Evolutionary conservation across 2,113 vertebrate species (phyloP).

Genomic region (Dipodomys spectabilis): DNA sequence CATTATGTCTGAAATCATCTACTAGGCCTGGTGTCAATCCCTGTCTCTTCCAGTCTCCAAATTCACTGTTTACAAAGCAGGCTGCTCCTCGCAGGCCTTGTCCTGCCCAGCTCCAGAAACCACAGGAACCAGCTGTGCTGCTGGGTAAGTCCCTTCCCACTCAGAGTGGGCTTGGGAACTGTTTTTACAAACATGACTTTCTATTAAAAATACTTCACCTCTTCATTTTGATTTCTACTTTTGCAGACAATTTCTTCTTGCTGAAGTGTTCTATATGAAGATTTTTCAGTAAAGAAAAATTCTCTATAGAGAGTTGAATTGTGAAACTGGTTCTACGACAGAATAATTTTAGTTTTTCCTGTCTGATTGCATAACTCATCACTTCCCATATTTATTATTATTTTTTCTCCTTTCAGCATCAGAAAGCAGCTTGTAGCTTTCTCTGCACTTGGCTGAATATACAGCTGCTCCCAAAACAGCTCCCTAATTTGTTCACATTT

Average conservation of each 20-base stretch:
- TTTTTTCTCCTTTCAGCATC: slow-evolving; percentile 21
- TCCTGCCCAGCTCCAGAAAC: background rate
- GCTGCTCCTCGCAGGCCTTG: background rate
- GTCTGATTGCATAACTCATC: slow-evolving; percentile 51
- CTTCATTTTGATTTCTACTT: slow-evolving; percentile 12
- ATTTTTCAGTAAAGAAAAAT: background rate
- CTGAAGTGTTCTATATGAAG: slow-evolving; percentile 2
- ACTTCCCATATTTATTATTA: slow-evolving; percentile 13
- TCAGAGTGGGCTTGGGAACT: background rate
- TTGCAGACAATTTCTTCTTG: slow-evolving; percentile 18
- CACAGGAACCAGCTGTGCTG: background rate
- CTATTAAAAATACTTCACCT: slow-evolving; percentile 40
- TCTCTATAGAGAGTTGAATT: slow-evolving; percentile 3
- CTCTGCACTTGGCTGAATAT: slow-evolving; percentile 46
- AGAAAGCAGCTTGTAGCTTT: slow-evolving; percentile 42
- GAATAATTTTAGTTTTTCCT: background rate
- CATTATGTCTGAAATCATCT: slow-evolving; percentile 20
- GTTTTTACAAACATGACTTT: background rate
- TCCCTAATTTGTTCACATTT: slow-evolving; percentile 69
- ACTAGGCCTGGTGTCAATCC: background rate
- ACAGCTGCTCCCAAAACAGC: slow-evolving; percentile 60
- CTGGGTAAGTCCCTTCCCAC: background rate
- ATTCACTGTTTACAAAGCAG: background rate
- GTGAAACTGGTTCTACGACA: slow-evolving; percentile 37
- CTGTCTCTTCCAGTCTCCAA: slow-evolving; percentile 8